Evolutionary conservation across 2,797 vertebrate genomes (phyloP).

Genomic region (Nothura maculosa): DNA sequence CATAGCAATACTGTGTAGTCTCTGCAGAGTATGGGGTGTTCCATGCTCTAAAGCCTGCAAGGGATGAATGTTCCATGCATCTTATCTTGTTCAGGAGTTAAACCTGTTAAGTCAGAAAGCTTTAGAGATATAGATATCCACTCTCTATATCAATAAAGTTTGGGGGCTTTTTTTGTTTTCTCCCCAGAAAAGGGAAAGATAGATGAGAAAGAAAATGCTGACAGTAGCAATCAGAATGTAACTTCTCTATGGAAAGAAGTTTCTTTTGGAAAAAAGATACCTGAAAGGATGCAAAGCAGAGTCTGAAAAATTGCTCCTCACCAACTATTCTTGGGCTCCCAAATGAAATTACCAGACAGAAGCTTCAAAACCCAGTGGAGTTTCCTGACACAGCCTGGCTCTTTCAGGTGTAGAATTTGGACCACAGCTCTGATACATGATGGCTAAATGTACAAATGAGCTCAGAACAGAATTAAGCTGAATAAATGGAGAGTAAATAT

Average conservation of each 20-base stretch:
- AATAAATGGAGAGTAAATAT: neutral
- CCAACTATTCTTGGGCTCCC: neutral
- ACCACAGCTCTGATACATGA: neutral
- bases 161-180: too few species aligned
- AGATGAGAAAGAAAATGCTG: neutral
- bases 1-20: neutral
- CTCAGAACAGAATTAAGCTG: neutral
- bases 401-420: neutral
- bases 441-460: neutral
- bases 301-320: neutral
- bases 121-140: neutral
- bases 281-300: neutral
- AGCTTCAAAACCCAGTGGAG: neutral
- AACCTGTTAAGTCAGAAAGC: neutral
- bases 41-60: neutral
- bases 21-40: neutral
- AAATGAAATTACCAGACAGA: neutral
- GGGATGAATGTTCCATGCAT: fast-evolving
- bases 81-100: neutral
- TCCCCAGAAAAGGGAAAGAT: too few species aligned
- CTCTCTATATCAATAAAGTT: neutral
- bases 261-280: neutral
- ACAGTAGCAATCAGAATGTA: neutral
- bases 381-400: fast-evolving
- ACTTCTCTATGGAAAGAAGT: neutral